phyloP scores from a whole-genome alignment of 92 coral and sea anemone species.

The Virgularia gustaviana region DNA sequence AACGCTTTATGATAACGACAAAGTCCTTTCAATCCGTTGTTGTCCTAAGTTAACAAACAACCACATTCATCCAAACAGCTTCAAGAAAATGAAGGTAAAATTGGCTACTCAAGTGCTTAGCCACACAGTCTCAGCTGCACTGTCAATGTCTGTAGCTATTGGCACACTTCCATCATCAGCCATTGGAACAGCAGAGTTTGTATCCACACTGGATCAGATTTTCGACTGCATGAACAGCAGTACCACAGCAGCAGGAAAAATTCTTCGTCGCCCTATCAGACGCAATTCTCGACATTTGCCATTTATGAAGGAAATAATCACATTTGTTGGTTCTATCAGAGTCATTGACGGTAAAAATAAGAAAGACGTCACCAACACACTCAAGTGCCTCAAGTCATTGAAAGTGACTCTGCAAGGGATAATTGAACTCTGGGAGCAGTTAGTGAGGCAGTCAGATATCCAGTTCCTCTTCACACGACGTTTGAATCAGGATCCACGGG shows the following conservation, averaged over 20 bases:
- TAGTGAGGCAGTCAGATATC: neutral
- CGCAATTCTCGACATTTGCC: neutral
- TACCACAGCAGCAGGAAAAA: neutral
- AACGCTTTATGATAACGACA: conserved; percentile 3
- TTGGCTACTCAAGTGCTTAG: conserved; percentile 25
- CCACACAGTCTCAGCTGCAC: conserved; percentile 19
- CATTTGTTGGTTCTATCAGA: neutral
- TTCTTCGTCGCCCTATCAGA: neutral
- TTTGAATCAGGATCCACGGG: too few relatives aligned
- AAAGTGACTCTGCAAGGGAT: neutral
- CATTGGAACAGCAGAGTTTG: neutral
- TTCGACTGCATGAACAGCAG: conserved; percentile 8
- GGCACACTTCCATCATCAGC: conserved; percentile 19
- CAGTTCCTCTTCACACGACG: neutral
- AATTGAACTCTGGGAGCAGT: neutral
- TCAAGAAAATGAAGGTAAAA: conserved; percentile 25
- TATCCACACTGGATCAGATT: conserved; percentile 8
- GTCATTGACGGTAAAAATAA: conserved; percentile 8
- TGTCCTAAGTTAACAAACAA: conserved; percentile 35
- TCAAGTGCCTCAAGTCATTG: neutral
- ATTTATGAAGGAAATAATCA: neutral
- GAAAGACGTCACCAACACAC: neutral
- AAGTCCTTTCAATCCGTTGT: conserved; percentile 9
- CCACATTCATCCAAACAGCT: conserved; percentile 26
- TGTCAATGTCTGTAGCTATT: conserved; percentile 5